Evolutionary conservation across 2,113 vertebrate species (phyloP).

Genomic region (Sphyrna mokarran): DNA sequence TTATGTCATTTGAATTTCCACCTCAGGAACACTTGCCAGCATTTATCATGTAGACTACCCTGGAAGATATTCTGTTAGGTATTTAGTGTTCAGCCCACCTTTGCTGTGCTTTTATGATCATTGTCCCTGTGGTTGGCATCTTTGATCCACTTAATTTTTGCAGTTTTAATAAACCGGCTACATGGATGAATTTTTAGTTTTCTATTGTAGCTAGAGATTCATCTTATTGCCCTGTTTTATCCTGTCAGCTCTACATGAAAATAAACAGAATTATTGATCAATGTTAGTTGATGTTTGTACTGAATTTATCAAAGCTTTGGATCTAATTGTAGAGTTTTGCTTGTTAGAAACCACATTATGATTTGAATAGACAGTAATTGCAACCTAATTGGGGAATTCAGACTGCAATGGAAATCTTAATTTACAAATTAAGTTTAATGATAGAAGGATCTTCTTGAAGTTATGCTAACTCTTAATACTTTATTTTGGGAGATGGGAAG

Average conservation of each 20-base stretch:
- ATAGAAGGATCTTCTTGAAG: not conserved
- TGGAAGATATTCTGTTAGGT: too few species aligned
- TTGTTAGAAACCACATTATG: not conserved
- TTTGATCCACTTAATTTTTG: not conserved
- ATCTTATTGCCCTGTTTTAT: not conserved
- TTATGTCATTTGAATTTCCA: not conserved
- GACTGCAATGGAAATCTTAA: not conserved
- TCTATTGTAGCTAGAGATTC: not conserved
- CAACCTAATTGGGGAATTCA: not conserved
- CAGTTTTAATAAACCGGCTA: not conserved
- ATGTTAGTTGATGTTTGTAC: too few species aligned
- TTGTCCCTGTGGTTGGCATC: not conserved
- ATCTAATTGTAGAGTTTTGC: not conserved
- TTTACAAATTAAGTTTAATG: not conserved
- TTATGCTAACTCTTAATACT: not conserved
- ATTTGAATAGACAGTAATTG: not conserved
- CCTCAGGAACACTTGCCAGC: not conserved
- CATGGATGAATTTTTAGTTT: not conserved
- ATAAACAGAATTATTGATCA: not conserved
- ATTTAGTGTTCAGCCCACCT: not conserved
- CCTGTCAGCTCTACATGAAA: not conserved
- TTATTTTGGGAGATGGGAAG: not conserved
- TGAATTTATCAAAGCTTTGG: not conserved
- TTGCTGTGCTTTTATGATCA: not conserved
- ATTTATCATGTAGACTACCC: not conserved